Conservation (phyloP, 2,797 vertebrate species). For the Danio tinwini region DNA sequence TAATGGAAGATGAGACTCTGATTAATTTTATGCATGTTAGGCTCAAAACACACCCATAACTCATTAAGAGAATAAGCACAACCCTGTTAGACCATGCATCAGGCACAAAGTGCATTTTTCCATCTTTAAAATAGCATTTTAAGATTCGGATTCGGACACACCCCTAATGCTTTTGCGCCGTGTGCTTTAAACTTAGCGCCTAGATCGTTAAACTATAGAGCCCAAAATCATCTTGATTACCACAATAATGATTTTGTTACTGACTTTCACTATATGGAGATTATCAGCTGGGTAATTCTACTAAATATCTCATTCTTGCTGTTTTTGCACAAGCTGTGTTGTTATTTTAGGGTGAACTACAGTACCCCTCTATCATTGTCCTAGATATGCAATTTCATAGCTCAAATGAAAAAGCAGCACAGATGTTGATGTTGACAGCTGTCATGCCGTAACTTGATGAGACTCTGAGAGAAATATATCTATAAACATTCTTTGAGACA, state of each 20-base stretch:
- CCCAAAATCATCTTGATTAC: not conserved
- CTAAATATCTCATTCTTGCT: not conserved
- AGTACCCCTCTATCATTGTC: not conserved
- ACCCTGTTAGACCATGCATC: too few species aligned
- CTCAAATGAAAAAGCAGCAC: not conserved
- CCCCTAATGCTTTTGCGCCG: too few species aligned
- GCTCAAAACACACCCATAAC: too few species aligned
- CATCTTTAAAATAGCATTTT: too few species aligned
- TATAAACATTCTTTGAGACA: slow-evolving; percentile 13
- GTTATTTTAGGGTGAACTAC: not conserved
- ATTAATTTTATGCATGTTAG: too few species aligned
- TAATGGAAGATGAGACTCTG: too few species aligned
- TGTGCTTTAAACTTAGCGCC: too few species aligned
- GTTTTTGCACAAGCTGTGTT: not conserved
- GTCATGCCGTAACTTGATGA: slow-evolving; percentile 4
- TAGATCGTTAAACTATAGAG: too few species aligned
- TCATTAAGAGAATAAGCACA: too few species aligned
- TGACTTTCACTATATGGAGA: not conserved
- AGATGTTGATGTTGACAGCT: slow-evolving; percentile 11
- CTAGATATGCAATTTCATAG: slow-evolving; percentile 11
- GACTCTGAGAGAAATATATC: slow-evolving; percentile 1
- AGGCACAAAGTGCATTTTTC: too few species aligned
- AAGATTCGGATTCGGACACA: too few species aligned
- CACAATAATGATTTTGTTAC: not conserved
- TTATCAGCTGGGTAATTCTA: not conserved